phyloP scores from a whole-genome alignment of 2,797 vertebrate genomes.

The Geotrypetes seraphini region DNA sequence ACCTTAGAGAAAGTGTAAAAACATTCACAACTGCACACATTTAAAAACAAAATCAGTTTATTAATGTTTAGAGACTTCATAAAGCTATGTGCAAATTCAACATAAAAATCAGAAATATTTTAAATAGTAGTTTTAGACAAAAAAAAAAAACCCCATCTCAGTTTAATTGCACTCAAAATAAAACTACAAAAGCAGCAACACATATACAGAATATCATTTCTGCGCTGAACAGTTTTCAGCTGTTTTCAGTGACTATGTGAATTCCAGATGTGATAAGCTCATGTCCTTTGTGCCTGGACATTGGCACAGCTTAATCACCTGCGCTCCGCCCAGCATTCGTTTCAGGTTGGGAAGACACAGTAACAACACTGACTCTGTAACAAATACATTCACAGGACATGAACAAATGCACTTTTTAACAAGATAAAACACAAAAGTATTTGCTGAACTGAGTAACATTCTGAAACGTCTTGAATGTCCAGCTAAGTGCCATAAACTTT shows the following conservation, averaged over 20 bases:
- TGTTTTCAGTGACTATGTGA: conserved; percentile 23
- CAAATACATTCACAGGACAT: conserved; percentile 56
- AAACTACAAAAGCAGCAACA: conserved; percentile 44
- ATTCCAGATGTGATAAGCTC: conserved; percentile 39
- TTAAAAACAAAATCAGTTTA: conserved; percentile 62
- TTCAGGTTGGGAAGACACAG: conserved; percentile 40
- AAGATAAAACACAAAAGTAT: conserved; percentile 23
- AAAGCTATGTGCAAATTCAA: conserved; percentile 69
- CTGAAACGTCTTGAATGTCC: conserved; percentile 13
- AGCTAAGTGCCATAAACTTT: conserved; percentile 32
- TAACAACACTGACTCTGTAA: conserved; percentile 32
- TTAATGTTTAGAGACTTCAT: conserved; percentile 67
- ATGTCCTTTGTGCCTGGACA: conserved; percentile 34
- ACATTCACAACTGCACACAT: conserved; percentile 19
- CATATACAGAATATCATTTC: conserved; percentile 37
- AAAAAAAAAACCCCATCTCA: conserved; percentile 27
- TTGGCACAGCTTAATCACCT: conserved; percentile 29
- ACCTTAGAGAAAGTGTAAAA: conserved; percentile 1
- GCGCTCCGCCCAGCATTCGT: conserved; percentile 50
- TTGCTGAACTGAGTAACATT: conserved; percentile 29
- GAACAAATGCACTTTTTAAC: conserved; percentile 29
- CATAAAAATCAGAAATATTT: conserved; percentile 56
- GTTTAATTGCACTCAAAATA: conserved; percentile 65
- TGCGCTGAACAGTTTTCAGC: conserved; percentile 30
- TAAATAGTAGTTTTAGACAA: conserved; percentile 59